Conservation (phyloP, 1,140 invertebrate species). For the Apis cerana region DNA sequence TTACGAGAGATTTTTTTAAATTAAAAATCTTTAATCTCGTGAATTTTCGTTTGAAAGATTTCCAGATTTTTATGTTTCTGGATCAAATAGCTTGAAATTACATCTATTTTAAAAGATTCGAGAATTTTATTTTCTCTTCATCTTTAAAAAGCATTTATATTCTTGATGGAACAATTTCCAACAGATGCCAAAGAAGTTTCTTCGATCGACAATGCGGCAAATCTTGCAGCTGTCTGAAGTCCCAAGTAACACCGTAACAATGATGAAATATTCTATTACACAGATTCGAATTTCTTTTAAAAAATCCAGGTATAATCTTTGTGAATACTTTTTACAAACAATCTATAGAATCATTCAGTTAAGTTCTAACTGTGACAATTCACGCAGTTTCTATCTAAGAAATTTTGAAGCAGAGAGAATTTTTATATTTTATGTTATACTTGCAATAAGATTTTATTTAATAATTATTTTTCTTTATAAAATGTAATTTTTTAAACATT, state of each 20-base stretch:
- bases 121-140: not conserved
- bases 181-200: not conserved
- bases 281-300: not conserved
- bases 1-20: too few species aligned
- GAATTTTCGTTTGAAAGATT: too few species aligned
- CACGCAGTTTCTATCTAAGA: not conserved
- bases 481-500: too few species aligned
- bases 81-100: too few species aligned
- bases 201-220: not conserved
- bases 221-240: not conserved
- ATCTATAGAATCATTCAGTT: not conserved
- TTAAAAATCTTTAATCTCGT: too few species aligned
- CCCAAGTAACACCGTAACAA: not conserved
- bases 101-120: not conserved
- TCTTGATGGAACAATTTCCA: not conserved
- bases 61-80: too few species aligned
- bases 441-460: not conserved
- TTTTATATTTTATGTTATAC: not conserved
- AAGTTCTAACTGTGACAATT: not conserved
- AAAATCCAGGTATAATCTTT: constrained; percentile 9
- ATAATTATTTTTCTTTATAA: not conserved
- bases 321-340: not conserved
- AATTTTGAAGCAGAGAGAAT: not conserved
- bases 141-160: not conserved
- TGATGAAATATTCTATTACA: not conserved